phyloP scores from a whole-genome alignment of 2,888 invertebrate genomes.

The Anoncus sp. region DNA sequence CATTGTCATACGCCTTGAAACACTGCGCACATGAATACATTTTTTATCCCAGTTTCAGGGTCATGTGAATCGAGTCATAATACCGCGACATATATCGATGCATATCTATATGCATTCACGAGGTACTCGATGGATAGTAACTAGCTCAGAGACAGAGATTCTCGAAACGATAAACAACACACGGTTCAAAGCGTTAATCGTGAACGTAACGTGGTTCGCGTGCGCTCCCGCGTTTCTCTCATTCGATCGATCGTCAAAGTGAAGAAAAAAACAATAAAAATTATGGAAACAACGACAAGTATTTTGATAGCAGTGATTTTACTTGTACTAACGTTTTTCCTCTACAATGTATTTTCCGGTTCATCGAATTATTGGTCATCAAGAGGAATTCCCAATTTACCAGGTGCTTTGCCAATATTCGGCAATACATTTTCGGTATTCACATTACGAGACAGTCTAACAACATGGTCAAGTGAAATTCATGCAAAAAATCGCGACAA shows the following conservation, averaged over 20 bases:
- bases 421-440: conserved; percentile 48
- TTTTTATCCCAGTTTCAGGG: no score
- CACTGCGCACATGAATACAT: no score
- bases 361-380: conserved; percentile 44
- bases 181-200: not conserved
- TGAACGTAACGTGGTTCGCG: no score
- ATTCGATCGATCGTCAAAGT: no score
- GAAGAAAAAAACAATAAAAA: not conserved
- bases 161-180: no score
- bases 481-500: conserved; percentile 1
- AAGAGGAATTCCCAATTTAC: conserved; percentile 43
- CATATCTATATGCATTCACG: no score
- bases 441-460: conserved; percentile 7
- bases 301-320: conserved; percentile 13
- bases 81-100: no score
- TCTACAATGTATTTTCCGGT: conserved; percentile 7
- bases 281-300: conserved; percentile 30
- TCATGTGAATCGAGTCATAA: no score
- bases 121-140: no score
- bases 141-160: no score
- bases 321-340: not conserved
- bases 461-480: conserved; percentile 18
- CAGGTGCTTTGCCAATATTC: conserved; percentile 46
- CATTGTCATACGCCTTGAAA: no score
- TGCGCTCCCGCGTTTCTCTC: no score